Evolutionary conservation across 1,140 invertebrate genomes (phyloP).

Genomic region (Drosophila punjabiensis): DNA sequence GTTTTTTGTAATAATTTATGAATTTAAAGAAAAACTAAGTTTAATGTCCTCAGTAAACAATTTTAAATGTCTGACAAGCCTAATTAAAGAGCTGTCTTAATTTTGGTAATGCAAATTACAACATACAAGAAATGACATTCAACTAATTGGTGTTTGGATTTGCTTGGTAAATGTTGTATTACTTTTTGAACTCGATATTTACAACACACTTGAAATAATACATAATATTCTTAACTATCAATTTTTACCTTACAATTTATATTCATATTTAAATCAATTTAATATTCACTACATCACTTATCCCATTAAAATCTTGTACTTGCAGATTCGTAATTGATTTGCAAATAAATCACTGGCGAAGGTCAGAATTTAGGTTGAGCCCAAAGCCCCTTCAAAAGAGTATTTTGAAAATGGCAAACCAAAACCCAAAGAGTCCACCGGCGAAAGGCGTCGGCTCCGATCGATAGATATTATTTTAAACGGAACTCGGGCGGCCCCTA

Average conservation of each 20-base stretch:
- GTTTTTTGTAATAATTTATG: not conserved
- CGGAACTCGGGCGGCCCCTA: conserved; percentile 56
- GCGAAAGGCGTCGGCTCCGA: conserved; percentile 61
- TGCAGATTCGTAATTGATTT: not conserved
- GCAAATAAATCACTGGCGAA: not conserved
- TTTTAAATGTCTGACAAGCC: not conserved
- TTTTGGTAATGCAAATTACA: not conserved
- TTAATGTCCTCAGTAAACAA: not conserved
- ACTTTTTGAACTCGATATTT: no score
- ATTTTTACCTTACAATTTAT: not conserved
- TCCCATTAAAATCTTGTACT: no score
- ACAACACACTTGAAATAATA: not conserved
- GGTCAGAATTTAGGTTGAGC: not conserved
- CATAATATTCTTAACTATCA: no score
- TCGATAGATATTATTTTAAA: conserved; percentile 38
- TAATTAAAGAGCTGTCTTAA: not conserved
- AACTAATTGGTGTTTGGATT: not conserved
- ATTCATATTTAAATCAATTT: no score
- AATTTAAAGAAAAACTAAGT: not conserved
- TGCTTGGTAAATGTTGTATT: not conserved
- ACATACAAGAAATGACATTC: not conserved
- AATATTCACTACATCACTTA: no score
- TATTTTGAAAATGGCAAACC: conserved; percentile 13
- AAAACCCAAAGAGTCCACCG: conserved; percentile 28
- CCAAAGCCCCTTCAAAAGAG: not conserved